A percentile compares a stretch with the other conserved stretches of the same genome.
Evolutionary conservation across 2,888 invertebrate species (phyloP).

Genomic region (Ceratothoa steindachneri): DNA sequence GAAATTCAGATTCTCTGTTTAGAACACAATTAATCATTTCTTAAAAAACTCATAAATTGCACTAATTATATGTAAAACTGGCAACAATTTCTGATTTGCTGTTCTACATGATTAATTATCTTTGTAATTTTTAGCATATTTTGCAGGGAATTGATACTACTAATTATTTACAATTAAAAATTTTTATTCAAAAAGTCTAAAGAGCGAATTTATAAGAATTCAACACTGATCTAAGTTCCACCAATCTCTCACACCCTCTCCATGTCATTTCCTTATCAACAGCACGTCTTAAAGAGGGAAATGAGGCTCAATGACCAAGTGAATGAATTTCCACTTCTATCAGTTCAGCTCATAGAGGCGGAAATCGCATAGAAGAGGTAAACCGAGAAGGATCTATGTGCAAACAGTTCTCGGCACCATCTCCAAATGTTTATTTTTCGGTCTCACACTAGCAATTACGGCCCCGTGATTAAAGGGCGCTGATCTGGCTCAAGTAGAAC

Average conservation of each 20-base stretch:
- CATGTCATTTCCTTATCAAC: not conserved
- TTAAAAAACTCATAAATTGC: not conserved
- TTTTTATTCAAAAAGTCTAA: not conserved
- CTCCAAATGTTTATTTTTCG: slow-evolving; percentile 5
- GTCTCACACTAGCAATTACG: slow-evolving; percentile 10
- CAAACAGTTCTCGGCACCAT: too few relatives aligned
- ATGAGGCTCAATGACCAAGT: not conserved
- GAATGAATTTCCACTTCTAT: too few relatives aligned
- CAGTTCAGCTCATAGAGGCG: too few relatives aligned
- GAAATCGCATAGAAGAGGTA: too few relatives aligned
- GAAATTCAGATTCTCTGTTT: not conserved
- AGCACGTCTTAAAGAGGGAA: not conserved
- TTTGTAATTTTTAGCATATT: not conserved
- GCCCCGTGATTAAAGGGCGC: slow-evolving; percentile 1
- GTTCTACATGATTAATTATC: not conserved
- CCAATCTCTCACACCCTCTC: slow-evolving; percentile 9
- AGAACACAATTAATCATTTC: not conserved
- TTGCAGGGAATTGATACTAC: not conserved
- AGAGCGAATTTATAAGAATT: slow-evolving; percentile 1
- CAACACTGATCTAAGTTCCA: not conserved
- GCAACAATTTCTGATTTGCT: not conserved
- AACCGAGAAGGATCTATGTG: too few relatives aligned
- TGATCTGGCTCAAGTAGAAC: not conserved
- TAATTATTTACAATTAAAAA: not conserved
- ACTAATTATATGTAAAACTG: not conserved